These are phyloP conservation scores for Mechanitis messenoides DNA, from an alignment of 2,888 invertebrate genomes.

Conservation along the genomic window DNA sequence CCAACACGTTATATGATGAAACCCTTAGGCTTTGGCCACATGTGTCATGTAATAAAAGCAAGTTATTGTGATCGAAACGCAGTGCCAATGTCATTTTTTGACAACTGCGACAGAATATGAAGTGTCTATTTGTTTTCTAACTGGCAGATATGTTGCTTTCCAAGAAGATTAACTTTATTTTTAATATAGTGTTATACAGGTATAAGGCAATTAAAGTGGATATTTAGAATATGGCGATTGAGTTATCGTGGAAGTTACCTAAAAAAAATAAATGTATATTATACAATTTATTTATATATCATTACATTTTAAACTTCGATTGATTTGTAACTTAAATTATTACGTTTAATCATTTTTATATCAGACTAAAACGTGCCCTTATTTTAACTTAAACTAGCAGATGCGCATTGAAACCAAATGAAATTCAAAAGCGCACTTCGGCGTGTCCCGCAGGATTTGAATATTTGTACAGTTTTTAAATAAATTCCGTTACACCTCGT, in stretches of 20 bases:
- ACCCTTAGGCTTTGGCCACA: conserved; percentile 4
- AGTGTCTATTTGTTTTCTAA: conserved; percentile 6
- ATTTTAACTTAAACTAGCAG: conserved; percentile 21
- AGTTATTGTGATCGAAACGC: conserved; percentile 5
- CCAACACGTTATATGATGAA: neutral
- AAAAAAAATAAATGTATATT: too few species aligned
- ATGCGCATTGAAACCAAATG: conserved; percentile 35
- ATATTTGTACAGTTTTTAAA: conserved; percentile 38
- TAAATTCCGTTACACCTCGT: conserved; percentile 1
- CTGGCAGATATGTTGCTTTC: too few species aligned
- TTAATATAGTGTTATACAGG: too few species aligned
- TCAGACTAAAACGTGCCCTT: conserved; percentile 14
- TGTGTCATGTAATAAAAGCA: conserved; percentile 11
- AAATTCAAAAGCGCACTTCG: conserved; percentile 49
- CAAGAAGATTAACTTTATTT: too few species aligned
- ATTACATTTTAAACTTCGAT: too few species aligned
- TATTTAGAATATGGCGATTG: too few species aligned
- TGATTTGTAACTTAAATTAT: too few species aligned
- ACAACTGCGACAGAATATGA: conserved; percentile 9
- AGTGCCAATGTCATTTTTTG: conserved; percentile 13
- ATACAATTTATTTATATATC: too few species aligned
- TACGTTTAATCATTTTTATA: too few species aligned
- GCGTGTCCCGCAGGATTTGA: conserved; percentile 45
- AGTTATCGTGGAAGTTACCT: too few species aligned
- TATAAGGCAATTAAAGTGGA: too few species aligned